phyloP scores from a whole-genome alignment of 2,113 vertebrate species.

The Struthio camelus region DNA sequence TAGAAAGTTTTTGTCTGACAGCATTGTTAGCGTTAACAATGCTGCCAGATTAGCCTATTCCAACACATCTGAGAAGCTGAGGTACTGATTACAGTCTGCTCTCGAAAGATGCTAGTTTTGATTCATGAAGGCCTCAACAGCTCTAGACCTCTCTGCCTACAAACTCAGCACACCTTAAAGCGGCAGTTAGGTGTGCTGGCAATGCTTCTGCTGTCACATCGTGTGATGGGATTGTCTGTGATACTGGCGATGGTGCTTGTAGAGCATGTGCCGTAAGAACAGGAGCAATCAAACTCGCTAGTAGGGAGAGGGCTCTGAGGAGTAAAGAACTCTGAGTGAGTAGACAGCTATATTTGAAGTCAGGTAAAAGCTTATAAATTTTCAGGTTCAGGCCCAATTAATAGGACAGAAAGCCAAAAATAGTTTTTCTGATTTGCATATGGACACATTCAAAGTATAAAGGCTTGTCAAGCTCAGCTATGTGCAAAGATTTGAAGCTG shows the following conservation, averaged over 20 bases:
- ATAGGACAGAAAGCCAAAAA: neutral
- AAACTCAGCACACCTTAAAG: neutral
- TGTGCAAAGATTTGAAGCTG: neutral
- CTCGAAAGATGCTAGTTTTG: neutral
- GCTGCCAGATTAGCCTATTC: neutral
- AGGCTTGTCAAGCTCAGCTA: neutral
- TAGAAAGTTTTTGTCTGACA: neutral
- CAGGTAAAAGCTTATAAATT: neutral
- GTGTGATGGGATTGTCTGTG: neutral
- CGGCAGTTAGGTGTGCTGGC: too few relatives aligned
- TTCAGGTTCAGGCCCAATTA: neutral
- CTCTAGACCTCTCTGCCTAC: neutral
- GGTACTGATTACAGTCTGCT: neutral
- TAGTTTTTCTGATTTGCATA: neutral
- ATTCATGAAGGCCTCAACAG: neutral
- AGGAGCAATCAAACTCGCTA: neutral
- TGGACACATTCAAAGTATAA: neutral
- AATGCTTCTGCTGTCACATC: neutral
- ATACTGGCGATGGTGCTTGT: neutral
- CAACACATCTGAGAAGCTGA: neutral
- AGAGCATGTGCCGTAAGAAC: neutral
- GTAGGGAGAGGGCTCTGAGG: neutral
- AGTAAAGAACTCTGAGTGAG: neutral
- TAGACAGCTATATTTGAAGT: neutral
- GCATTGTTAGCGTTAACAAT: neutral